phyloP scores from a whole-genome alignment of 2,797 vertebrate genomes.

The Spatula clypeata region DNA sequence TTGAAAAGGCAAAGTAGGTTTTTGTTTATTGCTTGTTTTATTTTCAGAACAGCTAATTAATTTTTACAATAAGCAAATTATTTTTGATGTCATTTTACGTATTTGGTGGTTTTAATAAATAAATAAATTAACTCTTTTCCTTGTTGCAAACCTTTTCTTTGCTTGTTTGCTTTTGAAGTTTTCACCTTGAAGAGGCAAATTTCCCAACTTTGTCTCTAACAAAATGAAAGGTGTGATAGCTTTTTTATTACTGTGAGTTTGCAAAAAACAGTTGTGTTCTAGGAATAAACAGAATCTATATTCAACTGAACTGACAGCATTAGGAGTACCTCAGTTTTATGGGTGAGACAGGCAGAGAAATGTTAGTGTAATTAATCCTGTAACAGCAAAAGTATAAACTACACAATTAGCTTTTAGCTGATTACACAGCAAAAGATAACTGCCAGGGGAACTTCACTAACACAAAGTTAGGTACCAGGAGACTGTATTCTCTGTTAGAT shows the following conservation, averaged over 20 bases:
- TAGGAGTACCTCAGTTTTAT: not conserved
- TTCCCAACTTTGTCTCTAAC: not conserved
- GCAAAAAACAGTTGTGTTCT: not conserved
- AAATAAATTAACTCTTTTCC: not conserved
- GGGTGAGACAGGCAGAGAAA: not conserved
- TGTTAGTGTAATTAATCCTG: not conserved
- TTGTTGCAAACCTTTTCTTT: not conserved
- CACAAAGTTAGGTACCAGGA: not conserved
- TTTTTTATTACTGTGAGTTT: not conserved
- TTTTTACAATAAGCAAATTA: not conserved
- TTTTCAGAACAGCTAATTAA: not conserved
- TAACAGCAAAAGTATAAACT: not conserved
- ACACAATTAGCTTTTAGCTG: not conserved
- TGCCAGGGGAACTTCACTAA: not conserved
- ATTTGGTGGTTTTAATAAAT: not conserved
- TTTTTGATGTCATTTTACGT: not conserved
- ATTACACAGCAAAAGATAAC: not conserved
- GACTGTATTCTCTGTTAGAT: not conserved
- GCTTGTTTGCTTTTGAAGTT: not conserved
- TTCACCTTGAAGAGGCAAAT: not conserved
- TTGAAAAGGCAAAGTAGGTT: not conserved
- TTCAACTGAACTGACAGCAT: not conserved
- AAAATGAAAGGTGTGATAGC: not conserved
- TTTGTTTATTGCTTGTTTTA: not conserved
- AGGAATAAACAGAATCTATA: not conserved